phyloP scores from a whole-genome alignment of 2,888 invertebrate genomes.

The Lithophane socia region DNA sequence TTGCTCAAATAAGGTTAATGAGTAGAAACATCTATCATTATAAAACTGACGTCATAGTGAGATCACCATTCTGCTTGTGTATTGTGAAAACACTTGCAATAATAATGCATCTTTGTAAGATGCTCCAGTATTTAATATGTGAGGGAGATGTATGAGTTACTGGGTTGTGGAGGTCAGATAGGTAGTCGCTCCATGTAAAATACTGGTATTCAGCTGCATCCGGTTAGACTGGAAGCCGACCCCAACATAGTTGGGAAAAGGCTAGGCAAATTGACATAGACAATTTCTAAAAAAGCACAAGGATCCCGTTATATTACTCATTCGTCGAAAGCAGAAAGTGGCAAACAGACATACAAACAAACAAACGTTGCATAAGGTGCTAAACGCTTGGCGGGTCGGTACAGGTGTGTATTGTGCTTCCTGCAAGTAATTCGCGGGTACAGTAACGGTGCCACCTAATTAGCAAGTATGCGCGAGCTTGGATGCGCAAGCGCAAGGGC shows the following conservation, averaged over 20 bases:
- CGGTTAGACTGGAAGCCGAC: too few species aligned
- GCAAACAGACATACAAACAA: constrained; percentile 38
- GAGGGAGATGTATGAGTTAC: background rate
- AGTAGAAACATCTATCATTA: background rate
- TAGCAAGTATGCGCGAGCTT: constrained; percentile 59
- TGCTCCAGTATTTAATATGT: background rate
- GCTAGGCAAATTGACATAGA: background rate
- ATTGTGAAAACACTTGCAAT: constrained; percentile 20
- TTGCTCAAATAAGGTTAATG: constrained; percentile 22
- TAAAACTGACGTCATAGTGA: constrained; percentile 32
- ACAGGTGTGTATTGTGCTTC: constrained; percentile 50
- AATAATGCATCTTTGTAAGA: background rate
- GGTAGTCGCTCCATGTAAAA: too few species aligned
- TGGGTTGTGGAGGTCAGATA: too few species aligned
- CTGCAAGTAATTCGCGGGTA: constrained; percentile 59
- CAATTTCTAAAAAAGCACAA: background rate
- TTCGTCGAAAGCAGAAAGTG: constrained; percentile 39
- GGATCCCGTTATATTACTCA: constrained; percentile 26
- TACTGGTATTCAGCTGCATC: too few species aligned
- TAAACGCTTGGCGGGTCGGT: constrained; percentile 37
- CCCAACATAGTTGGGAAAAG: too few species aligned
- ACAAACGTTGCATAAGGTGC: constrained; percentile 58
- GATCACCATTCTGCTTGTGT: constrained; percentile 28
- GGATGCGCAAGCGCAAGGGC: constrained; percentile 39
- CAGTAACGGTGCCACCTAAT: constrained; percentile 61